Percentiles rank a stretch among this genome's conserved stretches.
Evolutionary conservation across 2,888 invertebrate genomes (phyloP).

Genomic region (Tenthredo notha): DNA sequence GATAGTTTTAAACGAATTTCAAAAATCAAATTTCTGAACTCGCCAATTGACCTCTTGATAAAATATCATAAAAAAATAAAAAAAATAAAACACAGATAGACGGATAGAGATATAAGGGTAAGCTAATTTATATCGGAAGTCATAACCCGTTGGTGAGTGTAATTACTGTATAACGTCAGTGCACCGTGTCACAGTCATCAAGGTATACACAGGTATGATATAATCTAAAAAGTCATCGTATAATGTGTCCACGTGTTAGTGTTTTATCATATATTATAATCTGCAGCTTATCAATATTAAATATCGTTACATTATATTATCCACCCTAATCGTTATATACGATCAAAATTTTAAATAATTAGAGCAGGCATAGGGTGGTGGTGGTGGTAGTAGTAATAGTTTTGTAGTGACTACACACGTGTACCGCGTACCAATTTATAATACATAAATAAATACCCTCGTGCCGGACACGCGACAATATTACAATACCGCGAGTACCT

Average conservation of each 20-base stretch:
- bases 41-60: no score
- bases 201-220: no score
- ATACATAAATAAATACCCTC: not conserved
- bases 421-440: not conserved
- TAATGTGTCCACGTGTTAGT: not conserved
- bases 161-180: not conserved
- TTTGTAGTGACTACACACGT: not conserved
- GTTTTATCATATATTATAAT: not conserved
- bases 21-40: no score
- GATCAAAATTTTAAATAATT: not conserved
- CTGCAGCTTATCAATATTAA: slow-evolving; percentile 20
- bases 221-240: no score
- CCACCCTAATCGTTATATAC: not conserved
- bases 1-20: no score
- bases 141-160: not conserved
- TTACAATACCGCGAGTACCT: not conserved
- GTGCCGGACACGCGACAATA: slow-evolving; percentile 9
- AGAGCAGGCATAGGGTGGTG: not conserved
- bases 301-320: not conserved
- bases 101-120: not conserved
- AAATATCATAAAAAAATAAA: not conserved
- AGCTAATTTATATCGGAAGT: not conserved
- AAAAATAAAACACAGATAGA: not conserved
- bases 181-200: not conserved
- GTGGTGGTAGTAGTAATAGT: no score